A percentile compares a stretch with the other conserved stretches of the same genome.
Evolutionary conservation across 2,113 vertebrate genomes (phyloP).

Genomic region (Albula glossodonta): DNA sequence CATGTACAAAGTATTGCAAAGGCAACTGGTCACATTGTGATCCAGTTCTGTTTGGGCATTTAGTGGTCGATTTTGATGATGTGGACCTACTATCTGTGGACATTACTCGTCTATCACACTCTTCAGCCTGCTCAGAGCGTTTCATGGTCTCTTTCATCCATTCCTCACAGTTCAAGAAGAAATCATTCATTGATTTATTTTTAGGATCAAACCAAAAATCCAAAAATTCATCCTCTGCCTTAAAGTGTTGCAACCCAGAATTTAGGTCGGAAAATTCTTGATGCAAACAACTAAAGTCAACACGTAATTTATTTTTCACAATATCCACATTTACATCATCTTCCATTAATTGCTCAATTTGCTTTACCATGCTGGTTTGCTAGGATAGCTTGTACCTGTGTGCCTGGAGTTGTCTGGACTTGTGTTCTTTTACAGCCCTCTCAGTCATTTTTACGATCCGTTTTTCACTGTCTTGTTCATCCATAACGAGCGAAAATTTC

Average conservation of each 20-base stretch:
- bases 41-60: neutral
- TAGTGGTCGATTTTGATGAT: neutral
- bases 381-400: slow-evolving; percentile 2
- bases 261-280: slow-evolving; percentile 35
- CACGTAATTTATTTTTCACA: slow-evolving; percentile 21
- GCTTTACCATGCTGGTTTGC: slow-evolving; percentile 1
- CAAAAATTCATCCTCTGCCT: slow-evolving; percentile 30
- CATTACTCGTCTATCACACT: neutral
- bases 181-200: slow-evolving; percentile 13
- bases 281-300: slow-evolving; percentile 36
- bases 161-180: slow-evolving; percentile 37
- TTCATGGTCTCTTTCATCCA: slow-evolving; percentile 43
- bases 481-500: neutral
- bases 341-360: slow-evolving; percentile 8
- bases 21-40: no score
- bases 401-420: neutral
- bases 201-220: slow-evolving; percentile 31
- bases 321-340: neutral
- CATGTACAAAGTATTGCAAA: no score
- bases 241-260: slow-evolving; percentile 25
- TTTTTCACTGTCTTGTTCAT: neutral
- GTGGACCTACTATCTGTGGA: slow-evolving; percentile 18
- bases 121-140: slow-evolving; percentile 15
- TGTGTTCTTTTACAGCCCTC: neutral
- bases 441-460: slow-evolving; percentile 5